Base-by-base conservation (phyloP, 2,888 invertebrate genomes). In the Lypha dubia region DNA sequence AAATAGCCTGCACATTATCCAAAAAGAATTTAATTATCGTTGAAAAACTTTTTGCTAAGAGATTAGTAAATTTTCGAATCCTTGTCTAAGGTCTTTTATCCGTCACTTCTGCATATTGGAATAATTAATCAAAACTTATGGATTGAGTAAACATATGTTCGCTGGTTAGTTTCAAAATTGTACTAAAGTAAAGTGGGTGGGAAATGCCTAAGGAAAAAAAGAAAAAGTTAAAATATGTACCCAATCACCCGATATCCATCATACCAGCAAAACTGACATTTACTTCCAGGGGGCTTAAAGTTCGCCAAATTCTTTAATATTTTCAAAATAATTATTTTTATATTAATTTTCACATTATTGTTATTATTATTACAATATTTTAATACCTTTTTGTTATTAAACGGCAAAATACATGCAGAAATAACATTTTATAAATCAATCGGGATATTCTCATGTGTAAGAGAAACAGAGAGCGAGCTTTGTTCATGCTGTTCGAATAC, bases 281-380 rank as follows among this genome's bases (percentile, higher is more conserved):
- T 28, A 28, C 1, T n/a, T n/a, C 1, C 17, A 17, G 20, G 35
- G 35, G 35, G 17, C 46, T 63, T 79, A 65, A 28, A 65, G 24
- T 53, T 28, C 5, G 46, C 9, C 62, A 49, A 70, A 63, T 20
- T 60, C 3, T 60, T 74, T 62, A 75, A 75, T 7, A 75, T 46
- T 67, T 53, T 20, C 41, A 74, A n/a, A n/a, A 74, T 68, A 60
- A 28, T 49, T 79, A 51, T 17, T 49, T 49, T 70, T 60, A 51
- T 60, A 60, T 68, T 53, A 24, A 44, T 32, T 17, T 77, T 58
- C 7, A 0, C 22, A 13, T 62, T 70, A 60, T 77, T 70, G 41
- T 62, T 60, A 80, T 71, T 71, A 41, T 73, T 79, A 70, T 63
- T 79, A n/a, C 60, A 60, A 60, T 80, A 80, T 80, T 60, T 67